A percentile compares a stretch with the other conserved stretches of the same genome.
phyloP scores from a whole-genome alignment of 2,888 invertebrate genomes.

The Dynastes maya region DNA sequence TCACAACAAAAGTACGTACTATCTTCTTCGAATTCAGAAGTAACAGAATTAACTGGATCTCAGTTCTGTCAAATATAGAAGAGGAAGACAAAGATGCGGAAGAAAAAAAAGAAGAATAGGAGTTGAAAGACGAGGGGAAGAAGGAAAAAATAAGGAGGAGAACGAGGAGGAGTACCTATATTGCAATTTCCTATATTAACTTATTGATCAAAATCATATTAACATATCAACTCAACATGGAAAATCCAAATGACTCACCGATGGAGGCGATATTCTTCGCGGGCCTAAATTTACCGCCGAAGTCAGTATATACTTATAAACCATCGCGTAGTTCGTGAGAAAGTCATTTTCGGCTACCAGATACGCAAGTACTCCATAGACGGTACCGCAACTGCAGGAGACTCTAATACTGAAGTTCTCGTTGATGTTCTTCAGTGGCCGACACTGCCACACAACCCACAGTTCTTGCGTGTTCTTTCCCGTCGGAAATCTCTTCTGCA shows the following conservation, averaged over 20 bases:
- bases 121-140: too few relatives aligned
- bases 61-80: too few relatives aligned
- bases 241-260: neutral
- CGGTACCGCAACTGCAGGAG: constrained; percentile 58
- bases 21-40: too few relatives aligned
- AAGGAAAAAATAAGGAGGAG: too few relatives aligned
- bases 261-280: neutral
- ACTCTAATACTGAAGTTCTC: constrained; percentile 47
- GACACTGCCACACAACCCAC: too few relatives aligned
- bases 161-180: too few relatives aligned
- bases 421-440: neutral
- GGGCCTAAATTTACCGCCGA: neutral
- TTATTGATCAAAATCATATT: neutral
- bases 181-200: too few relatives aligned
- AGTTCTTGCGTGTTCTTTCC: neutral
- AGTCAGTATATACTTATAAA: neutral
- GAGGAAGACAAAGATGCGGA: too few relatives aligned
- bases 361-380: constrained; percentile 47
- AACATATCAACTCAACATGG: neutral
- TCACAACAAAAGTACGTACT: too few relatives aligned
- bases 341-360: neutral
- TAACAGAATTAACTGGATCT: too few relatives aligned
- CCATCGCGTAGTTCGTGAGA: constrained; percentile 31
- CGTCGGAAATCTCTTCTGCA: neutral
- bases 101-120: too few relatives aligned